These are phyloP conservation scores for Caranx melampygus DNA, from an alignment of 2,113 vertebrate species.

Conservation along the genomic window DNA sequence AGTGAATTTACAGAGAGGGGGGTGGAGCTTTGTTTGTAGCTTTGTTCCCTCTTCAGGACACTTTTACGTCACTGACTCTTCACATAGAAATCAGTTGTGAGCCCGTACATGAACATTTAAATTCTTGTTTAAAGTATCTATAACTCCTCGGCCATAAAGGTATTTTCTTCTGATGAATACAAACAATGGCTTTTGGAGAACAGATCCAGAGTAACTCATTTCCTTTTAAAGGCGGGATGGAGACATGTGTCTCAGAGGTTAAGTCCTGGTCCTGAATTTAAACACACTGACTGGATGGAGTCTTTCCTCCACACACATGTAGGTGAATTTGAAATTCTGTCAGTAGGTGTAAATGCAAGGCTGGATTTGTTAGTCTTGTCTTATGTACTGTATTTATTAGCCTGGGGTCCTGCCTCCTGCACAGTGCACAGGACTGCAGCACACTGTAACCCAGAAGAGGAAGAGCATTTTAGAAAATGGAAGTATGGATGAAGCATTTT, in stretches of 20 bases:
- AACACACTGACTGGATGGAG: background rate
- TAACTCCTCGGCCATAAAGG: too few species aligned
- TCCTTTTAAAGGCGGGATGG: background rate
- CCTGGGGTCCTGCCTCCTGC: background rate
- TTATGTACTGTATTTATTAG: too few species aligned
- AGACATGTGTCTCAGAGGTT: background rate
- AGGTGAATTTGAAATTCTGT: too few species aligned
- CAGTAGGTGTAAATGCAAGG: background rate
- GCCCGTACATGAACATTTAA: too few species aligned
- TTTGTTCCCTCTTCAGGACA: too few species aligned
- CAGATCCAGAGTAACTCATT: background rate
- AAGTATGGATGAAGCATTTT: background rate
- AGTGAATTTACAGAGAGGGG: too few species aligned
- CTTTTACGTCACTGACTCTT: too few species aligned
- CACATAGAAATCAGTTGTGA: too few species aligned
- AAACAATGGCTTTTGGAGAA: too few species aligned
- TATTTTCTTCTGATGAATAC: too few species aligned
- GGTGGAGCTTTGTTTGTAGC: too few species aligned
- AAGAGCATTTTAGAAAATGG: background rate
- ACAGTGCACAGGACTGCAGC: background rate
- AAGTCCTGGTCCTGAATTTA: background rate
- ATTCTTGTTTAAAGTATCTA: too few species aligned
- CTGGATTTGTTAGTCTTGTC: background rate
- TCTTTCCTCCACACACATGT: constrained; percentile 1
- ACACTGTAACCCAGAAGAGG: background rate